Evolutionary conservation across 1,140 invertebrate genomes (phyloP).

Genomic region (Asbolus verrucosus): DNA sequence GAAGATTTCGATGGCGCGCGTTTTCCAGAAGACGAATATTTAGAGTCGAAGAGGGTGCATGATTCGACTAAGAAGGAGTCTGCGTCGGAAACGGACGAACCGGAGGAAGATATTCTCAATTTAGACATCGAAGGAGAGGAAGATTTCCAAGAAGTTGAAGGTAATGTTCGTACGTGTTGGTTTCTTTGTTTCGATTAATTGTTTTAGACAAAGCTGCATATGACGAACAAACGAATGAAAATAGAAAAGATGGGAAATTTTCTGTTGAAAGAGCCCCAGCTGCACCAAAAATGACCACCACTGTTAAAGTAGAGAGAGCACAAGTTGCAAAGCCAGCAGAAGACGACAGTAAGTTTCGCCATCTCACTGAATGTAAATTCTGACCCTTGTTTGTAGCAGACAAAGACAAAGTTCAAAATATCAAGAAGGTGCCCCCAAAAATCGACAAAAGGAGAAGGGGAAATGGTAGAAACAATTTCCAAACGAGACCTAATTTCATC

Average conservation of each 20-base stretch:
- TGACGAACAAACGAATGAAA: background rate
- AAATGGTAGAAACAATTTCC: background rate
- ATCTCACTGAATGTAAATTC: no score
- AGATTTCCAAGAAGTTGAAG: conserved; percentile 25
- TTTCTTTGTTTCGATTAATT: background rate
- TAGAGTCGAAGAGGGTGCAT: no score
- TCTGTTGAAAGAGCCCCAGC: background rate
- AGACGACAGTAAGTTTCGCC: no score
- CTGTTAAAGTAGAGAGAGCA: no score
- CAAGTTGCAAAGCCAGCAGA: no score
- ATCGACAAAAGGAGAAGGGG: conserved; percentile 17
- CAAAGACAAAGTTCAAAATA: no score
- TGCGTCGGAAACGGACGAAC: background rate
- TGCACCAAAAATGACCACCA: background rate
- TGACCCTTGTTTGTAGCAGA: no score
- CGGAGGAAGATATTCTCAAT: conserved; percentile 17
- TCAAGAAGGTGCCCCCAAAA: background rate
- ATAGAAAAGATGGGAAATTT: conserved; percentile 10
- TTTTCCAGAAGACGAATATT: no score
- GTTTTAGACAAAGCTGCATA: conserved; percentile 8
- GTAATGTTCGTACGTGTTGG: no score
- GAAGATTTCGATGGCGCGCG: background rate
- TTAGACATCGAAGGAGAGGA: background rate
- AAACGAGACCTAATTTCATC: background rate
- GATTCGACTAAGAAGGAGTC: conserved; percentile 41